Base-by-base conservation (phyloP, 2,888 invertebrate species). In the Watsonalla binaria region DNA sequence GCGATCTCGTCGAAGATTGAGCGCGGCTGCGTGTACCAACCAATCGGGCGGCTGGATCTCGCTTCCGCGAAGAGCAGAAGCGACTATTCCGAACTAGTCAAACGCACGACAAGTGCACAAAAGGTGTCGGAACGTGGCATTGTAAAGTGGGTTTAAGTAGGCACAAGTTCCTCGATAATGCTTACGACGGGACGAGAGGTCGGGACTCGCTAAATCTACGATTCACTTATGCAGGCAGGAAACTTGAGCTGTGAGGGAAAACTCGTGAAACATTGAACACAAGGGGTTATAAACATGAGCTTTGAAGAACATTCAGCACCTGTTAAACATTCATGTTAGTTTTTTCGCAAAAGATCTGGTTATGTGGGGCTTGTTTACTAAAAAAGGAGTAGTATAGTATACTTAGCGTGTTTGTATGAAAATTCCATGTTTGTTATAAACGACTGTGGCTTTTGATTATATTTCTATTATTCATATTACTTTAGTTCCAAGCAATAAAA, bases 71-170 rank as follows among this genome's bases (percentile, higher is more conserved):
- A 80, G 78, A 82, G 74, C 66, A 62, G 70, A 73, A 71, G 72
- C 67, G 59, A 63, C 70, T 76, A 76, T 75, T 72, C 74, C 71
- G 72, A 79, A 75, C 79, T 76, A 84, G 81, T 79, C 78, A 80
- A 78, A 81, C 74, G 72, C 80, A 81, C 78, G 81, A 82, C 81
- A 80, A 80, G 81, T 81, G 78, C 76, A 84, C 76, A 84, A 80
- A 82, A 77, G 79, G 74, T 73, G 71, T 72, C 71, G 71, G 66
- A 69, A 77, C 76, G 78, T 76, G 74, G 75, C 70, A 78, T 79
- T 82, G 74, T 82, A 78, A 77, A 78, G 70, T 74, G 66, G 69
- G 65, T 71, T 73, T 74, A 79, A 80, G 76, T 70, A 80, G 72
- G 68, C 68, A 70, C 71, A 75, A 71, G 68, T 72, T 74, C 70